phyloP scores from a whole-genome alignment of 1,140 invertebrate genomes.

The Drosophila neocordata region DNA sequence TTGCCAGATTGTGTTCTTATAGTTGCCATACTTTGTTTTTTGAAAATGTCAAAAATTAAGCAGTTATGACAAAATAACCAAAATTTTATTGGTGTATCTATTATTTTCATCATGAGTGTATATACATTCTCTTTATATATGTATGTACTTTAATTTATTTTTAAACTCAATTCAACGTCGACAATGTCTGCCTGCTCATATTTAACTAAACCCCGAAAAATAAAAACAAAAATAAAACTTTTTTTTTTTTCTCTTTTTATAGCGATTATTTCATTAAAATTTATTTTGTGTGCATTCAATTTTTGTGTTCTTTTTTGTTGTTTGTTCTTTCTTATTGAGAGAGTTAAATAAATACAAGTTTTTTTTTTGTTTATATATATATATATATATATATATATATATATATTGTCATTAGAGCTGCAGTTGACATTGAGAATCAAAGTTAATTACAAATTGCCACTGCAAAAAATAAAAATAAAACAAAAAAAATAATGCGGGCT shows the following conservation, averaged over 20 bases:
- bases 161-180: constrained; percentile 23
- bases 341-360: constrained; percentile 27
- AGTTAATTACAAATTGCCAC: constrained; percentile 49
- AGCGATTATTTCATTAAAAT: constrained; percentile 72
- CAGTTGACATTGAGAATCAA: constrained; percentile 26
- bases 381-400: too few species aligned
- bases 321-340: not conserved
- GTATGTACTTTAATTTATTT: constrained; percentile 35
- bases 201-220: constrained; percentile 31
- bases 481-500: constrained; percentile 30
- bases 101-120: too few species aligned
- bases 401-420: constrained; percentile 17
- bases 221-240: constrained; percentile 12
- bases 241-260: constrained; percentile 18
- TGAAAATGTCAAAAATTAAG: too few species aligned
- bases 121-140: too few species aligned
- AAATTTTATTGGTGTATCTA: too few species aligned
- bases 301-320: constrained; percentile 26
- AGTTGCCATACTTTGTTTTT: too few species aligned
- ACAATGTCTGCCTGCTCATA: constrained; percentile 18
- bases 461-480: constrained; percentile 20
- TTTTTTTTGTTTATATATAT: constrained; percentile 1
- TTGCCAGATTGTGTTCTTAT: too few species aligned
- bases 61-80: too few species aligned
- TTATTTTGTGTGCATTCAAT: constrained; percentile 67